Evolutionary conservation across 1,140 invertebrate genomes (phyloP).

Genomic region (Magallana angulata): DNA sequence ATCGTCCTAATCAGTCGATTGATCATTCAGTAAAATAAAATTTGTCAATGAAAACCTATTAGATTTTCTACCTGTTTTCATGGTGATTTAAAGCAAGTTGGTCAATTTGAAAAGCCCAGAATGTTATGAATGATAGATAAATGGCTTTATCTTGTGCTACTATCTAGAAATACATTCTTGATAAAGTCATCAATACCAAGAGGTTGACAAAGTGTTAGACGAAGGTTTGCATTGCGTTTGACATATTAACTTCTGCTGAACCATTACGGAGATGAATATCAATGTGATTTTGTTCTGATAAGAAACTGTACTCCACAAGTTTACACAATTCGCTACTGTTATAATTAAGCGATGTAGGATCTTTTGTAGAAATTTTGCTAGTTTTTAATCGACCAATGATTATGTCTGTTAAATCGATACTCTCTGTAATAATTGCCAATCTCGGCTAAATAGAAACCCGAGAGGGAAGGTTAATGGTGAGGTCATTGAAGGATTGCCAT

Average conservation of each 20-base stretch:
- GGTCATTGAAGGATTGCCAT: conserved; percentile 5
- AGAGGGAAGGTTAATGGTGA: background rate
- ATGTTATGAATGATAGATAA: conserved; percentile 23
- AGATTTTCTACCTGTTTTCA: conserved; percentile 36
- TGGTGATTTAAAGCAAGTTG: conserved; percentile 12
- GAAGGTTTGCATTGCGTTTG: background rate
- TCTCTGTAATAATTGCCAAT: conserved; percentile 3
- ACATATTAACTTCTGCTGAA: background rate
- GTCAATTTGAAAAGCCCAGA: background rate
- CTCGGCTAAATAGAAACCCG: conserved; percentile 15
- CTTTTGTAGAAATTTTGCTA: conserved; percentile 30
- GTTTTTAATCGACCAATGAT: conserved; percentile 33
- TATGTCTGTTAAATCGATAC: conserved; percentile 24
- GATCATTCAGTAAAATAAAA: conserved; percentile 26
- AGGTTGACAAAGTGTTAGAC: conserved; percentile 11
- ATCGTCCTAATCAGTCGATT: conserved; percentile 5
- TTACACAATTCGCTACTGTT: conserved; percentile 21
- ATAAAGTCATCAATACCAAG: conserved; percentile 33
- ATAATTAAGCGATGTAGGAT: conserved; percentile 7
- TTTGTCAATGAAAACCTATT: conserved; percentile 32
- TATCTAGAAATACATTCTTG: conserved; percentile 24
- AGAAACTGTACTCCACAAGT: conserved; percentile 24
- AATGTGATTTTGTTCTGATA: background rate
- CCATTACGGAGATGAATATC: conserved; percentile 24
- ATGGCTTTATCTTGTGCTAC: background rate